Conservation (phyloP, 2,797 vertebrate genomes). For the Sylvilagus floridanus region DNA sequence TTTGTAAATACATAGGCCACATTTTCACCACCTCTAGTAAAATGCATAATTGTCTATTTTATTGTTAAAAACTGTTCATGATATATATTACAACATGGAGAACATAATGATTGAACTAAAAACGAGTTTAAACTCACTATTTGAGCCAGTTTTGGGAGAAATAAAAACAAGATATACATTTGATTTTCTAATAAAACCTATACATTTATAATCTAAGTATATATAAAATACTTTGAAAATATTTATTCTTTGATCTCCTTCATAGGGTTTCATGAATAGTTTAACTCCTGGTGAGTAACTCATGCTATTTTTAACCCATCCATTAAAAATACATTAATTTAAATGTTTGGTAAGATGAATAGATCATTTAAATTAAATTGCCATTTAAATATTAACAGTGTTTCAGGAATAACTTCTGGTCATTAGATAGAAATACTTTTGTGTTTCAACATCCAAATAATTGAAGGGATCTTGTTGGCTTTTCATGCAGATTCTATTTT, state of each 20-base stretch:
- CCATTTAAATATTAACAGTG: neutral
- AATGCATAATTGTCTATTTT: neutral
- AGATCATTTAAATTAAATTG: neutral
- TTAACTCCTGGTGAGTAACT: constrained; percentile 16
- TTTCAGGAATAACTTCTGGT: constrained; percentile 32
- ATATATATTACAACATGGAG: neutral
- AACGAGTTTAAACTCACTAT: constrained; percentile 31
- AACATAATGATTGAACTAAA: constrained; percentile 35
- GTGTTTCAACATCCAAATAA: neutral
- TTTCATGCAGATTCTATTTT: neutral
- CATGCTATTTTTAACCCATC: neutral
- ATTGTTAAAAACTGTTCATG: neutral
- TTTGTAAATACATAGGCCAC: neutral
- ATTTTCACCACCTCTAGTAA: constrained; percentile 15
- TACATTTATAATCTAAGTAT: constrained; percentile 8
- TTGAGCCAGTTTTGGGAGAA: neutral
- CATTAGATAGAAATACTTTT: neutral
- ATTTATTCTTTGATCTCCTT: neutral
- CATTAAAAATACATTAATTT: neutral
- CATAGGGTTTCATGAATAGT: neutral
- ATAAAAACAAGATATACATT: constrained; percentile 32
- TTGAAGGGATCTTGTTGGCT: neutral
- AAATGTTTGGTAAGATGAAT: neutral
- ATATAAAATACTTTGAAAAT: constrained; percentile 34
- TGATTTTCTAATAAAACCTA: neutral